phyloP scores from a whole-genome alignment of 2,888 invertebrate species.

The Acanthosepion lycidas region DNA sequence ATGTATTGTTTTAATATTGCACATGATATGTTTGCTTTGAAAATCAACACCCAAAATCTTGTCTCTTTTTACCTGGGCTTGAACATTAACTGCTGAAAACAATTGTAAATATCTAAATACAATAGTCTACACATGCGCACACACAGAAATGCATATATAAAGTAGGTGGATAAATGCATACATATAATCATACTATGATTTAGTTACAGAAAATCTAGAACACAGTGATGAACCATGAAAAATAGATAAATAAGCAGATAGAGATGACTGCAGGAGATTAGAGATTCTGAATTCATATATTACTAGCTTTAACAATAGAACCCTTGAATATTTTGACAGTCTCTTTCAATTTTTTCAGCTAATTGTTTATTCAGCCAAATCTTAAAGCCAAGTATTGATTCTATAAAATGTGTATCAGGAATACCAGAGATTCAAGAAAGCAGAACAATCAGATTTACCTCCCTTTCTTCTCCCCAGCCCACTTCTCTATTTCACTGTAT shows the following conservation, averaged over 20 bases:
- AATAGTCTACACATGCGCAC: too few species aligned
- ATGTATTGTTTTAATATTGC: too few species aligned
- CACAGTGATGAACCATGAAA: neutral
- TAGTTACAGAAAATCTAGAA: neutral
- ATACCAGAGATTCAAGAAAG: neutral
- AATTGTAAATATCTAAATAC: too few species aligned
- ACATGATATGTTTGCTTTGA: too few species aligned
- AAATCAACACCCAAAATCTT: too few species aligned
- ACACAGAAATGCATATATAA: too few species aligned
- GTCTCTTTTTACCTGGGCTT: too few species aligned
- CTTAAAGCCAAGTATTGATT: neutral
- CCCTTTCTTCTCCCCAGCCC: neutral
- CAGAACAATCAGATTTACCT: slow-evolving; percentile 33
- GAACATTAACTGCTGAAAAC: too few species aligned
- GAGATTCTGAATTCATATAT: neutral
- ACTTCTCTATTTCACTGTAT: neutral
- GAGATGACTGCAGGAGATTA: neutral
- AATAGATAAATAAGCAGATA: neutral
- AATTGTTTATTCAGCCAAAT: slow-evolving; percentile 33
- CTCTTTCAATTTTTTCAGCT: neutral
- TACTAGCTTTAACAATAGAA: neutral
- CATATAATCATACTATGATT: neutral
- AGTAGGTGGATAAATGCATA: neutral
- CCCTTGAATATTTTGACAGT: neutral
- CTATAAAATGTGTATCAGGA: neutral